Base-by-base conservation (phyloP, 2,113 vertebrate genomes). In the Okapia johnstoni region DNA sequence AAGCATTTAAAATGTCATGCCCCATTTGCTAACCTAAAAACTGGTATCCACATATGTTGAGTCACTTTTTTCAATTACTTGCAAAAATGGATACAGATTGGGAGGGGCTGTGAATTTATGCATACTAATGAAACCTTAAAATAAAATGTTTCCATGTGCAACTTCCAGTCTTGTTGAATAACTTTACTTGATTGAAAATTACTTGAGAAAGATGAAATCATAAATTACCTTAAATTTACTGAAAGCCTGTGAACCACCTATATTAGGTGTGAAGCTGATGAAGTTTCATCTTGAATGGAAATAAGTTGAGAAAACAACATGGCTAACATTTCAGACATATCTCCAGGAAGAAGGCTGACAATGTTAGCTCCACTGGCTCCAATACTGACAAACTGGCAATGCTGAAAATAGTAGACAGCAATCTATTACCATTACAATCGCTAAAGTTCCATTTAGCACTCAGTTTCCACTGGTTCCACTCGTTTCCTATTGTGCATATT, bases 171-270 rank as follows among this genome's bases (percentile, higher is more conserved):
- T 98, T 98, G 97, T 97, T 98, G 97, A 97, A 97, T 98, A 98
- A 98, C 97, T 98, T 98, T 97, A 85, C 97, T 98, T 98, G 98
- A 98, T 97, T 98, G 98, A 98, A 98, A 98, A 98, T 98, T 98
- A 98, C 98, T 98, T 98, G 97, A 98, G 98, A 98, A 98, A 98
- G 95, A 98, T 98, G 98, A 98, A 98, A 98, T 98, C 95, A 97
- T 98, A 98, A 98, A 98, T 98, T 98, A 98, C 97, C 96, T 98
- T 97, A 98, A 97, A 98, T 98, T 98, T 98, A 93, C 96, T 85
- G 88, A 98, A 98, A 97, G 93, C 83, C 93, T 97, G 95, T 94
- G 96, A 98, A 95, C 61, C 88, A 97, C 97, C 97, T 98, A 97
- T 97, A 96, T 97, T 98, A 98, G 95, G 97, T 98, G 97, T 96